Base-by-base conservation (phyloP, 2,888 invertebrate genomes). In the Eucera pruinosa region DNA sequence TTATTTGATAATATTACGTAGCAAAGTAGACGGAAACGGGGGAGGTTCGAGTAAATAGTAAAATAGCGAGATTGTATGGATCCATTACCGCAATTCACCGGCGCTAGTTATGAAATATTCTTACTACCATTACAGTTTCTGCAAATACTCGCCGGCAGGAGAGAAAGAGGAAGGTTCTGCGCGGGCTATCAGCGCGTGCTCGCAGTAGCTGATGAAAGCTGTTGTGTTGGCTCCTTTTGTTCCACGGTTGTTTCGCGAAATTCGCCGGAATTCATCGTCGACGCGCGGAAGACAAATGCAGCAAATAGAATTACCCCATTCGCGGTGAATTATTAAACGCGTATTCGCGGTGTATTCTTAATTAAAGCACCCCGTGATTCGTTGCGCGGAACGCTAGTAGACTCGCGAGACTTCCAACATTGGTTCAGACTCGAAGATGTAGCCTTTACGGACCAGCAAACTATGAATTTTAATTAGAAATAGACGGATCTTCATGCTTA, bases 181-280 rank as follows among this genome's bases (percentile, higher is more conserved):
- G 33, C 39, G 11, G 25, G 30, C 41, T 67, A 62, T 68, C 58
- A 54, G 52, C 43, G 25, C 11, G 43, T 36, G 45, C 75, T n/a
- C 55, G 47, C 7, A n/a, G 41, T 50, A 11, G 43, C 54, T 64
- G 62, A 71, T 71, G 62, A 54, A 71, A 50, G 77, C 70, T 57
- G 55, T 55, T 64, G 43, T 52, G 39, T 62, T 27, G 27, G 62
- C 77, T 54, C 65, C 74, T 77, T 74, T 77, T 67, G 78, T 78
- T 77, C 67, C 30, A n/a, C 48, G 47, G 36, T 70, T 78, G 77
- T 78, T 76, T 67, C 66, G 66, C 70, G 78, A 71, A 71, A 78
- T 78, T 66, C 62, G 36, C 39, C 62, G 62, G 50, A 72, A 62
- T 62, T 77, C 77, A 62, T 47, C 52, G 70, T 54, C 60, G 48